Percentiles rank a stretch among this genome's conserved stretches.
Conservation (phyloP, 2,888 invertebrate genomes). For the Penaeus monodon region DNA sequence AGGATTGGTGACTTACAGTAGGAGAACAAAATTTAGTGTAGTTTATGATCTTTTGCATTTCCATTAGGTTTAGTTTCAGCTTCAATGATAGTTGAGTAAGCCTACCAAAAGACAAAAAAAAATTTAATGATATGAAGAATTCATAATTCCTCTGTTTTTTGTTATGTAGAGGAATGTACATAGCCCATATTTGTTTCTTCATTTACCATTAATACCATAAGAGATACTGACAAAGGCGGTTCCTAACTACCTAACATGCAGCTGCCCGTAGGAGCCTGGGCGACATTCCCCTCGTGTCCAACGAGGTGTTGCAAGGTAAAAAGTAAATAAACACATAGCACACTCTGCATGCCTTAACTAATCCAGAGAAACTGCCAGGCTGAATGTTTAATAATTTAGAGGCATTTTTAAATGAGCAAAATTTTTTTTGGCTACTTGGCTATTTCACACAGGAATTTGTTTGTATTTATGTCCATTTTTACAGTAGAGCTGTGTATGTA, state of each 20-base stretch:
- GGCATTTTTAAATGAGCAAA: no score
- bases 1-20: no score
- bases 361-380: neutral
- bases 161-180: no score
- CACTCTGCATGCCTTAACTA: neutral
- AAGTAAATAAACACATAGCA: neutral
- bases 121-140: no score
- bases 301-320: constrained; percentile 55
- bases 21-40: no score
- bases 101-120: no score
- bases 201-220: neutral
- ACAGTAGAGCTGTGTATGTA: neutral
- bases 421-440: neutral
- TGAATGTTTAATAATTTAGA: no score
- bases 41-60: no score
- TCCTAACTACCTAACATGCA: constrained; percentile 32
- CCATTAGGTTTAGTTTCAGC: no score
- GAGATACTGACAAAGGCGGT: constrained; percentile 9
- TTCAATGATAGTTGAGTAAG: no score
- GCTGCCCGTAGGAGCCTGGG: constrained; percentile 46
- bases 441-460: neutral
- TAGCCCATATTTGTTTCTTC: no score
- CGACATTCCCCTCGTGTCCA: constrained; percentile 57
- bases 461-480: neutral
- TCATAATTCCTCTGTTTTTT: no score